Conservation (phyloP, 2,797 vertebrate species). For the Thalassophryne amazonica region DNA sequence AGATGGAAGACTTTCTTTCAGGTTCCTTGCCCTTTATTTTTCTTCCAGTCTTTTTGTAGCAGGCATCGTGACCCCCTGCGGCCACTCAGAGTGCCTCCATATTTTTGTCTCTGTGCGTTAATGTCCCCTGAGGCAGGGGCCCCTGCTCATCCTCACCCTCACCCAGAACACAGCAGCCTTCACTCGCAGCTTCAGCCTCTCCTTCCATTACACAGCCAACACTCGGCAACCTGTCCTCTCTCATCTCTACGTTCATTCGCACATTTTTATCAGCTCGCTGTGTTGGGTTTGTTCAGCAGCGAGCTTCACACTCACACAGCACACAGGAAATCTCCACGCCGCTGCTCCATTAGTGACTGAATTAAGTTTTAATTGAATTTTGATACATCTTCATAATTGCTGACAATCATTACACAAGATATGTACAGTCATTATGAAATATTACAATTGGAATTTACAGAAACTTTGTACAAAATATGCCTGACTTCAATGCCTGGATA, state of each 20-base stretch:
- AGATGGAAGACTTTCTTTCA: constrained; percentile 22
- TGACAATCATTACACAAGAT: constrained; percentile 85
- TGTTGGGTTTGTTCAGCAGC: constrained; percentile 21
- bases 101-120: constrained; percentile 68
- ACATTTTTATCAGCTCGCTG: constrained; percentile 23
- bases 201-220: constrained; percentile 69
- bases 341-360: constrained; percentile 69
- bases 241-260: constrained; percentile 34
- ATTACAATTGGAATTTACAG: constrained; percentile 85
- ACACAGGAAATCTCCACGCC: constrained; percentile 51
- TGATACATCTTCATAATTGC: constrained; percentile 84
- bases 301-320: constrained; percentile 32
- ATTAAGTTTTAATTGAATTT: constrained; percentile 84
- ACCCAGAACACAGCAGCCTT: constrained; percentile 36
- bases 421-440: constrained; percentile 87
- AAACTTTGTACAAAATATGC: constrained; percentile 84
- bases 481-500: constrained; percentile 78
- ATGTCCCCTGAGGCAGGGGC: constrained; percentile 68
- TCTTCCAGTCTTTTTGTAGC: constrained; percentile 31
- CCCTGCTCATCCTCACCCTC: constrained; percentile 26
- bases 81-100: constrained; percentile 64
- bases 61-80: constrained; percentile 46
- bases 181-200: constrained; percentile 42
- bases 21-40: constrained; percentile 41
- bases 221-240: constrained; percentile 54